Percentiles rank a stretch among this genome's conserved stretches.
These are phyloP conservation scores for Athrips mouffetella DNA, from an alignment of 2,888 invertebrate species.

Conservation along the genomic window DNA sequence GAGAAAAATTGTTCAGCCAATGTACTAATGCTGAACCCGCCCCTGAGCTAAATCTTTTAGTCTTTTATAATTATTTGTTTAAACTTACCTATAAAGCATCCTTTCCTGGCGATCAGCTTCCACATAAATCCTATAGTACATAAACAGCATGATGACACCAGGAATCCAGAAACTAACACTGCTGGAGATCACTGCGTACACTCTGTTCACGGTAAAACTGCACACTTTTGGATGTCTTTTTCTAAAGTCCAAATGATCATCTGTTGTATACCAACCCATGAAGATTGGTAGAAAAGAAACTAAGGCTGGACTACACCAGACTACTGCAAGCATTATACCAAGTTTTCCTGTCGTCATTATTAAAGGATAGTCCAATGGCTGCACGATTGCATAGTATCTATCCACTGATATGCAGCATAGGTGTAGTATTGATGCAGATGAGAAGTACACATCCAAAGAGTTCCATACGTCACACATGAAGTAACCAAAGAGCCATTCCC, in stretches of 20 bases:
- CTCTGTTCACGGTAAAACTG: conserved; percentile 90
- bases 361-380: conserved; percentile 94
- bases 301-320: conserved; percentile 94
- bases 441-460: conserved; percentile 96
- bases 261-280: conserved; percentile 96
- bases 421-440: conserved; percentile 94
- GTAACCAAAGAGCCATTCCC: conserved; percentile 91
- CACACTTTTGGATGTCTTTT: conserved; percentile 85
- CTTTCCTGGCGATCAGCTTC: conserved; percentile 91
- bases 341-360: conserved; percentile 93
- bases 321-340: conserved; percentile 89
- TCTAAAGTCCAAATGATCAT: conserved; percentile 84
- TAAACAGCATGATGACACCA: conserved; percentile 94
- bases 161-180: conserved; percentile 96
- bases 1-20: no score
- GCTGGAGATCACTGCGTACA: conserved; percentile 92
- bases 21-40: no score
- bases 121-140: conserved; percentile 93
- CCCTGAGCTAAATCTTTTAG: no score
- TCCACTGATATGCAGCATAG: conserved; percentile 95
- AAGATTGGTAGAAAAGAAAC: conserved; percentile 97
- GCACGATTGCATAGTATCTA: conserved; percentile 94
- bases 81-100: conserved; percentile 87
- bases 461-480: conserved; percentile 98
- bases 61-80: no score